Evolutionary conservation across 2,888 invertebrate species (phyloP).

Genomic region (Leptura quadrifasciata): DNA sequence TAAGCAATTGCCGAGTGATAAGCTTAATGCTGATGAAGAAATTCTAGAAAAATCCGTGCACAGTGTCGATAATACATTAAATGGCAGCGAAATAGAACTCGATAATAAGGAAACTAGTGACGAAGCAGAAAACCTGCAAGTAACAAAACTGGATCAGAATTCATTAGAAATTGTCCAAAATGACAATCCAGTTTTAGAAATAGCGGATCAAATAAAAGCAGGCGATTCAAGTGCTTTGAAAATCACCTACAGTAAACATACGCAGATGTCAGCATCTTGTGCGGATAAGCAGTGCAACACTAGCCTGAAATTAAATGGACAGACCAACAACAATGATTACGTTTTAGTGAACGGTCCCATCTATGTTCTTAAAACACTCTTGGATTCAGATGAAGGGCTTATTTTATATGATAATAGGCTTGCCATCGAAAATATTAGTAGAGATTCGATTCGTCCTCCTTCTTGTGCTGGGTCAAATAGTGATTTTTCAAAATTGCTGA

Average conservation of each 20-base stretch:
- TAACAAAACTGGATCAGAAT: not conserved
- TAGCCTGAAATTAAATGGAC: slow-evolving; percentile 64
- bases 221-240: not conserved
- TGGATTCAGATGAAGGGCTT: slow-evolving; percentile 49
- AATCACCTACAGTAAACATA: slow-evolving; percentile 16
- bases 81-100: not conserved
- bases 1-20: not conserved
- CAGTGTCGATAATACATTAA: not conserved
- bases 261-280: slow-evolving; percentile 15
- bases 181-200: not conserved
- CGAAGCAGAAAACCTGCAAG: not conserved
- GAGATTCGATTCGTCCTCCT: not conserved
- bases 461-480: not conserved
- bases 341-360: slow-evolving; percentile 60
- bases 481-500: slow-evolving; percentile 26
- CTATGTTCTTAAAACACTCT: slow-evolving; percentile 57
- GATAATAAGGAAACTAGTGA: not conserved
- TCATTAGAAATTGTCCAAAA: slow-evolving; percentile 9
- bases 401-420: slow-evolving; percentile 23
- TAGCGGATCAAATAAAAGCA: not conserved
- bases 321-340: slow-evolving; percentile 56
- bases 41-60: not conserved
- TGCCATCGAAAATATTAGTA: not conserved
- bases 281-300: slow-evolving; percentile 36
- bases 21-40: not conserved